A percentile compares a stretch with the other conserved stretches of the same genome.
Evolutionary conservation across 2,888 invertebrate genomes (phyloP).

Genomic region (Cheiracanthium punctorium): DNA sequence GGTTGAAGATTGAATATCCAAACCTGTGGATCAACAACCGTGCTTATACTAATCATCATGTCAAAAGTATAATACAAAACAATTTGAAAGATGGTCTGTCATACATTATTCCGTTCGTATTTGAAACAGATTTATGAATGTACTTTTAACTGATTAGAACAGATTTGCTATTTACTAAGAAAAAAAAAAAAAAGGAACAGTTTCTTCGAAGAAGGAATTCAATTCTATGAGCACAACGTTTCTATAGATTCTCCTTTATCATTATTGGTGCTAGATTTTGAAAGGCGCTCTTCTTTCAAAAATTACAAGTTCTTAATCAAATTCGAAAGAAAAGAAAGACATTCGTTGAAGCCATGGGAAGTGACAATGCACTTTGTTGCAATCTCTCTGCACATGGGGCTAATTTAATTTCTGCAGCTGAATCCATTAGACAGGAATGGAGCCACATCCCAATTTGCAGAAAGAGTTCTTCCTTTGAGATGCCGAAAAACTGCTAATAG

Average conservation of each 20-base stretch:
- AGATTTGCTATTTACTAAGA: no score
- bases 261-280: neutral
- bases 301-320: slow-evolving; percentile 43
- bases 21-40: no score
- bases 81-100: no score
- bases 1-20: no score
- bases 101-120: no score
- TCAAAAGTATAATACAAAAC: no score
- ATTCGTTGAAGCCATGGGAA: neutral
- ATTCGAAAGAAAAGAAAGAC: slow-evolving; percentile 18
- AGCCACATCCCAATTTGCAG: neutral
- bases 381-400: neutral
- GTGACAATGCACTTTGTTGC: slow-evolving; percentile 26
- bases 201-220: no score
- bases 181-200: no score
- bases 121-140: no score
- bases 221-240: no score
- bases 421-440: slow-evolving; percentile 39
- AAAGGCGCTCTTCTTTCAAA: neutral
- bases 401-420: slow-evolving; percentile 51
- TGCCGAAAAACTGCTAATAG: slow-evolving; percentile 20
- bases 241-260: neutral
- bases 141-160: no score
- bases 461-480: slow-evolving; percentile 8
- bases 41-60: no score